Evolutionary conservation across 2,888 invertebrate genomes (phyloP).

Genomic region (Rhorus exstirpatorius): DNA sequence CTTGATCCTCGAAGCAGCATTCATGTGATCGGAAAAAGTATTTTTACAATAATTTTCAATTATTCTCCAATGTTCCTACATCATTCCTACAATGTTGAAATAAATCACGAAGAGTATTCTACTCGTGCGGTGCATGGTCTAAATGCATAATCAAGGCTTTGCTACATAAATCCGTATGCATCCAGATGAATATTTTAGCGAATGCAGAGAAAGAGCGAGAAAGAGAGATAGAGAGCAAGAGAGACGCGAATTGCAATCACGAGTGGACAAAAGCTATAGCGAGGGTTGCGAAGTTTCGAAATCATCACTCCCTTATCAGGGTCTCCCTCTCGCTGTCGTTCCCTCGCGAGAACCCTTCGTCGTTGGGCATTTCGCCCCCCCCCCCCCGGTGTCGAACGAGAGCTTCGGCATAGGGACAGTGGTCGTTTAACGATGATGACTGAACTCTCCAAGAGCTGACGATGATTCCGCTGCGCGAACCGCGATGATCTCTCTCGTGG

Average conservation of each 20-base stretch:
- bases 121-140: slow-evolving; percentile 4
- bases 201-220: not conserved
- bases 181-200: slow-evolving; percentile 56
- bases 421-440: slow-evolving; percentile 79
- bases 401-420: slow-evolving; percentile 10
- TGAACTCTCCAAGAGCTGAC: slow-evolving; percentile 67
- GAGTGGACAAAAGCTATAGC: slow-evolving; percentile 43
- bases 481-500: slow-evolving; percentile 67
- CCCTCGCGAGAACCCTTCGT: slow-evolving; percentile 52
- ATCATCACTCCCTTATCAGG: slow-evolving; percentile 22
- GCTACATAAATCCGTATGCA: slow-evolving; percentile 53
- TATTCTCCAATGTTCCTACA: not conserved
- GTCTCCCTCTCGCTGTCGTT: slow-evolving; percentile 27
- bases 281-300: slow-evolving; percentile 48
- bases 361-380: slow-evolving; percentile 34
- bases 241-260: slow-evolving; percentile 54
- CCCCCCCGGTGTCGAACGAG: slow-evolving; percentile 31
- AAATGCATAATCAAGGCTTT: slow-evolving; percentile 21
- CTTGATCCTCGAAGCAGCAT: too few relatives aligned
- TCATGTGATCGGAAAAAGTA: too few relatives aligned
- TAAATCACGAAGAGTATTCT: slow-evolving; percentile 5
- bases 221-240: slow-evolving; percentile 4
- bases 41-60: not conserved
- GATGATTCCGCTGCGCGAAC: slow-evolving; percentile 75
- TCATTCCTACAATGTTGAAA: not conserved